Evolutionary conservation across 1,140 invertebrate genomes (phyloP), one percentile per base, ranked within the genome.

Genomic region (Lasioglossum albipes): DNA sequence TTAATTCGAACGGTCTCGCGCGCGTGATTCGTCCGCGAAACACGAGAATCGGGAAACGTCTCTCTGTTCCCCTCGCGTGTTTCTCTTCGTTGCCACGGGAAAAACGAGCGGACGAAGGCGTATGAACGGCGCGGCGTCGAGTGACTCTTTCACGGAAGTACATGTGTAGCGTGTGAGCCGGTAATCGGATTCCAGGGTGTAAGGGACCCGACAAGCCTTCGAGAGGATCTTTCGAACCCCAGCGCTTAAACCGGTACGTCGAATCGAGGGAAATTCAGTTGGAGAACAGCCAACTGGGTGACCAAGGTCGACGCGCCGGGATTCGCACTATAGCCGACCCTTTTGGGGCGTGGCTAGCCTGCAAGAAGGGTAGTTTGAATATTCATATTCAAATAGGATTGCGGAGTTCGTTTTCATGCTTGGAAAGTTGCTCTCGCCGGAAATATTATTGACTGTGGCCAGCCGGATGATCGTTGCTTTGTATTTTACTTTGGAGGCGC

Each of bases 131-230:
- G 78, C 36, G 75, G 79, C 65, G 78, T 83, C 81, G 81, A 75
- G 72, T 81, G 67, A 72, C 72, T 81, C 79, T 62, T 67, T 81
- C 78, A 68, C 85, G 87, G 79, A 82, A 82, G 81, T 79, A 57
- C 68, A 45, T 31, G 16, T 69, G 68, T 75, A 75, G 62, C 65
- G n/a, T 69, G 74, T 42, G 52, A 49, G n/a, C 45, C 36, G 31
- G 74, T 81, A 81, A 65, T 71, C 22, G 22, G 66, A 78, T 76
- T 76, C 27, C 52, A 12, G 42, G 45, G 45, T 64, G 64, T 68
- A 27, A 61, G 52, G 66, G 45, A n/a, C 18, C 31, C 41, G 54
- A 73, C 45, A 59, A 68, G 52, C 20, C 31, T 27, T n/a, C 16
- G n/a, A 27, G 57, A 67, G n/a, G 61, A 74, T 74, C 77, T n/a